phyloP scores from a whole-genome alignment of 2,797 vertebrate species.

The Etheostoma nigrum region DNA sequence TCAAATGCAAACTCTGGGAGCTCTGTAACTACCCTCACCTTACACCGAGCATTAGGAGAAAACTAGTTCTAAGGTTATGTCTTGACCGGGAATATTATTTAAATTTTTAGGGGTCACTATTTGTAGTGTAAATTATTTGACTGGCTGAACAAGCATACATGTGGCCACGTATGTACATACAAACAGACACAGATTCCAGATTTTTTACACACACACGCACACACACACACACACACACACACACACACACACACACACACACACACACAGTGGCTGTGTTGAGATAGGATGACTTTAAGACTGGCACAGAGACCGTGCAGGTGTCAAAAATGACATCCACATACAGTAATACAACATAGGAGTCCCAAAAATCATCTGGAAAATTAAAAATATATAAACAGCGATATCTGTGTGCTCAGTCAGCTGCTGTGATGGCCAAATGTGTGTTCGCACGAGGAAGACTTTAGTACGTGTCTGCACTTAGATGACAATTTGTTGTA shows the following conservation, averaged over 20 bases:
- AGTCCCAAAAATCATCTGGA: constrained; percentile 34
- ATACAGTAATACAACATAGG: constrained; percentile 48
- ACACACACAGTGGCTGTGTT: constrained; percentile 29
- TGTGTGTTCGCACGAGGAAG: constrained; percentile 68
- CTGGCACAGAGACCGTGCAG: constrained; percentile 48
- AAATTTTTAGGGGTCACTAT: constrained; percentile 38
- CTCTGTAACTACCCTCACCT: constrained; percentile 30
- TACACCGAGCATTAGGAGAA: constrained; percentile 13
- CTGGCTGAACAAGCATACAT: constrained; percentile 42
- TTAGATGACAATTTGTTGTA: constrained; percentile 22
- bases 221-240: background rate
- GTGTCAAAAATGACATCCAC: constrained; percentile 41
- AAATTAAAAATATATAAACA: constrained; percentile 23
- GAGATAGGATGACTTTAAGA: constrained; percentile 44
- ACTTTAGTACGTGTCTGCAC: constrained; percentile 62
- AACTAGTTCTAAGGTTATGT: constrained; percentile 20
- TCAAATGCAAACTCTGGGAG: constrained; percentile 53
- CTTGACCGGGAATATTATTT: constrained; percentile 15
- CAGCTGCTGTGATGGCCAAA: constrained; percentile 48
- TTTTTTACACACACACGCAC: background rate
- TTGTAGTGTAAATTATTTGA: constrained; percentile 52
- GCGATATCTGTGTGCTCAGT: constrained; percentile 45
- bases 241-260: background rate
- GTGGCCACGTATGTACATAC: background rate
- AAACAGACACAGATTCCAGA: too few relatives aligned